Evolutionary conservation across 2,113 vertebrate genomes (phyloP).

Genomic region (Tonatia bakeri): DNA sequence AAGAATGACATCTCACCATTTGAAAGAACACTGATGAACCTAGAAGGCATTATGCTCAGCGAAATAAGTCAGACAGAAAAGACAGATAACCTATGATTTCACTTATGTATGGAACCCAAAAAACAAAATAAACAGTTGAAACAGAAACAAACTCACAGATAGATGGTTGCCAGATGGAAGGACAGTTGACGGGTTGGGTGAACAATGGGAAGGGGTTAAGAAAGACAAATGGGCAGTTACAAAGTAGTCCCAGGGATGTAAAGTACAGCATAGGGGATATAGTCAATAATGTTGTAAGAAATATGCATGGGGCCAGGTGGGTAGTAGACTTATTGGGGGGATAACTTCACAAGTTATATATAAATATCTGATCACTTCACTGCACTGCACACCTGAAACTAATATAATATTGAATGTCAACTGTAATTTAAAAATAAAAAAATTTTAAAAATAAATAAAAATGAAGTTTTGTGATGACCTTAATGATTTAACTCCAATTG

Average conservation of each 20-base stretch:
- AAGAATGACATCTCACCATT: neutral
- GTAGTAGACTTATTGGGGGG: neutral
- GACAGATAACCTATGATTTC: neutral
- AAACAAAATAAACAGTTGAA: neutral
- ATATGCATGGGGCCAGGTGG: neutral
- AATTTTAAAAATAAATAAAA: neutral
- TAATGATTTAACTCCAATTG: neutral
- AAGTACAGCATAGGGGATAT: neutral
- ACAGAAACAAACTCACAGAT: neutral
- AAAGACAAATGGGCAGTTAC: neutral
- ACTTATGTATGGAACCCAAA: neutral
- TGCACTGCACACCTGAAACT: neutral
- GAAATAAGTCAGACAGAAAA: neutral
- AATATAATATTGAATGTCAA: neutral
- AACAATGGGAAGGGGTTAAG: neutral
- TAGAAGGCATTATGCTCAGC: neutral
- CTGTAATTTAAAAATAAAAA: neutral
- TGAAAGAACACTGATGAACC: neutral
- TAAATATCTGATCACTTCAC: neutral
- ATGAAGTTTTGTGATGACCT: neutral
- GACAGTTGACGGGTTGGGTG: neutral
- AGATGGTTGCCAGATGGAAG: neutral
- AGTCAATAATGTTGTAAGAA: neutral
- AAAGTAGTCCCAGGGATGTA: neutral
- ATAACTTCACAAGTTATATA: neutral